Base-by-base conservation (phyloP, 1,140 invertebrate species). In the Harlomillsia oculata region DNA sequence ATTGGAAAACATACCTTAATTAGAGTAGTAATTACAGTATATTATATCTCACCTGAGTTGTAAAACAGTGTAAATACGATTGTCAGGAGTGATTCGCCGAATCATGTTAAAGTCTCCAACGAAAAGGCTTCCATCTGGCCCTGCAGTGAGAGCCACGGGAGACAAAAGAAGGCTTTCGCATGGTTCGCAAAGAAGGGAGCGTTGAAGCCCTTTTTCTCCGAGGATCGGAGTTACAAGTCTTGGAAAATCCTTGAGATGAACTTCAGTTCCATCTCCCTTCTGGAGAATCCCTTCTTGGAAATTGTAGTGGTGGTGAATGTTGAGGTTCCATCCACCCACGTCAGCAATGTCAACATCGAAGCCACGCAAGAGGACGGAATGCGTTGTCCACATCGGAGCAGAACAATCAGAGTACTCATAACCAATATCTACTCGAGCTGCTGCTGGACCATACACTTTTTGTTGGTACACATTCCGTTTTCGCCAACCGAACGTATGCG, bases 271-370 rank as follows among this genome's bases (percentile, higher is more conserved):
- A 70, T 97, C 94, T 23, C 94, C 94, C 71, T 95, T 95, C 70
- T 97, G 92, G 36, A 97, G 73, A 61, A 97, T 94, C 32, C 90
- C 92, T 78, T 96, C 90, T 67, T 93, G 87, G 76, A 95, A 95
- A 70, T 98, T 97, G 73, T 97, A 97, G 71, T 95, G 90, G 71
- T 98, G 94, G 74, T 97, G 94, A 51, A 97, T 93, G 69, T 97
- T 88, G 18, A 99, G 73, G 53, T 94, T 94, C 95, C 94, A 98
- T 11, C 90, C 92, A 1, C 93, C 93, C 40, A 98, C 87, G 69
- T 96, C 90, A 0, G 93, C 94, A 54, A 96, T 95, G 62, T 94
- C 89, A 28, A 97, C 88, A 70, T 97, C 91, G 74, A 95, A 96
- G n/a, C 94, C 96, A 71, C 91, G 86, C 58, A 98, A 73, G 18